Evolutionary conservation across 2,888 invertebrate species (phyloP).

Genomic region (Sceliomorpha sp.): DNA sequence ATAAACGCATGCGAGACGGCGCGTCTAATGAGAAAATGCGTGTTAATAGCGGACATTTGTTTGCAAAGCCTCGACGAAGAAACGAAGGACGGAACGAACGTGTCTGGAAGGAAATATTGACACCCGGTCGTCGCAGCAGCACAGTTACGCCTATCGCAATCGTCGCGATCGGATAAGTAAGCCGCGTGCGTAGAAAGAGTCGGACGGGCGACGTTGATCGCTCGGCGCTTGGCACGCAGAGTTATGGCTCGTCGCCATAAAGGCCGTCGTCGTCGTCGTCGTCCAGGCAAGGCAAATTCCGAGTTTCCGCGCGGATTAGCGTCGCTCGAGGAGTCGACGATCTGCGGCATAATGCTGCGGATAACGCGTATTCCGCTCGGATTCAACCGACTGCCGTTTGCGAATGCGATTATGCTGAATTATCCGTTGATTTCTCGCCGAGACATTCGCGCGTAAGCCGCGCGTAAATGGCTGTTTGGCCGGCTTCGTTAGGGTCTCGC

Average conservation of each 20-base stretch:
- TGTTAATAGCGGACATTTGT: too few species aligned
- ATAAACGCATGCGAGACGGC: too few species aligned
- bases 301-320: constrained; percentile 48
- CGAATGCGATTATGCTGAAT: constrained; percentile 55
- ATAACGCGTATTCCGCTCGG: constrained; percentile 37
- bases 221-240: constrained; percentile 30
- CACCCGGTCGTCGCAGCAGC: not conserved
- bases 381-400: constrained; percentile 16
- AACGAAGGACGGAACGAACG: too few species aligned
- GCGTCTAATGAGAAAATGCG: too few species aligned
- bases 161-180: constrained; percentile 50
- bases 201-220: constrained; percentile 38
- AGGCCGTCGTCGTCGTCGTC: constrained; percentile 37
- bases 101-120: too few species aligned
- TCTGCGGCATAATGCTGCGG: constrained; percentile 38
- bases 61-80: too few species aligned
- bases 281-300: constrained; percentile 21
- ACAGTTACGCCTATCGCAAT: constrained; percentile 51
- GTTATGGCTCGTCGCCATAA: constrained; percentile 52
- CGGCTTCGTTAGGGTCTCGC: too few species aligned
- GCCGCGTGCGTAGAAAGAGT: constrained; percentile 23
- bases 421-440: constrained; percentile 55
- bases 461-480: constrained; percentile 9
- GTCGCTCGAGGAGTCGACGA: too few species aligned
- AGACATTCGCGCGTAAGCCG: constrained; percentile 43